Conservation (phyloP, 1,140 invertebrate species). For the Drosophila murphyi region DNA sequence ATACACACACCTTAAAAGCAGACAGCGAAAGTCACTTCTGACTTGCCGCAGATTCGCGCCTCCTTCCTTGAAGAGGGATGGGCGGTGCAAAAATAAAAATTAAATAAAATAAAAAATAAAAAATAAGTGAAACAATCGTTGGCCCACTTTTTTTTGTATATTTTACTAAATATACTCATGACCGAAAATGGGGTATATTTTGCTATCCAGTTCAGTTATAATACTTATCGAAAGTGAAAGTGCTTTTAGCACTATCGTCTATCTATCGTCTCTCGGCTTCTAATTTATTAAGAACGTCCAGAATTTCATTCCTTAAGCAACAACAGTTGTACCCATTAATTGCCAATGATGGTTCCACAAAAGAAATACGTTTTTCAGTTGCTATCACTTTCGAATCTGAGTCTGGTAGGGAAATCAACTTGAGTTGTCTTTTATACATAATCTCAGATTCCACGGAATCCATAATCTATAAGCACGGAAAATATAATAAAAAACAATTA, state of each 20-base stretch:
- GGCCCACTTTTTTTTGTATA: slow-evolving; percentile 31
- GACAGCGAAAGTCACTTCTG: slow-evolving; percentile 21
- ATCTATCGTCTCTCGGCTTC: too few species aligned
- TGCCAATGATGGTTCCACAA: slow-evolving; percentile 86
- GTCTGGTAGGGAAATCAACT: slow-evolving; percentile 85
- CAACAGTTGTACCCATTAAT: slow-evolving; percentile 86
- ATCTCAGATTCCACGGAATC: background rate
- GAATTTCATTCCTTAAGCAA: slow-evolving; percentile 28
- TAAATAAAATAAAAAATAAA: too few species aligned
- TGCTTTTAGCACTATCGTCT: too few species aligned
- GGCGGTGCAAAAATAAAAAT: slow-evolving; percentile 5
- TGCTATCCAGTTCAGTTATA: slow-evolving; percentile 42
- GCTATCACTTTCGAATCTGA: slow-evolving; percentile 63
- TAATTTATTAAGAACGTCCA: too few species aligned
- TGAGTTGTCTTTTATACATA: too few species aligned
- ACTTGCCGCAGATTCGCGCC: background rate
- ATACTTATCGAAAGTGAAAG: background rate
- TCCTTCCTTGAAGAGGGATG: background rate
- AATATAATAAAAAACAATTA: slow-evolving; percentile 38
- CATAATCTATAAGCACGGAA: slow-evolving; percentile 25
- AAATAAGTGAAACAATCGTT: slow-evolving; percentile 14
- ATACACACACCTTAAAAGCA: slow-evolving; percentile 25
- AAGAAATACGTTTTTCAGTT: slow-evolving; percentile 83
- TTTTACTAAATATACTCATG: background rate
- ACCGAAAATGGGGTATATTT: background rate